Percentiles rank a stretch among this genome's conserved stretches.
phyloP scores from a whole-genome alignment of 1,140 invertebrate species.

The Carposina sasakii region DNA sequence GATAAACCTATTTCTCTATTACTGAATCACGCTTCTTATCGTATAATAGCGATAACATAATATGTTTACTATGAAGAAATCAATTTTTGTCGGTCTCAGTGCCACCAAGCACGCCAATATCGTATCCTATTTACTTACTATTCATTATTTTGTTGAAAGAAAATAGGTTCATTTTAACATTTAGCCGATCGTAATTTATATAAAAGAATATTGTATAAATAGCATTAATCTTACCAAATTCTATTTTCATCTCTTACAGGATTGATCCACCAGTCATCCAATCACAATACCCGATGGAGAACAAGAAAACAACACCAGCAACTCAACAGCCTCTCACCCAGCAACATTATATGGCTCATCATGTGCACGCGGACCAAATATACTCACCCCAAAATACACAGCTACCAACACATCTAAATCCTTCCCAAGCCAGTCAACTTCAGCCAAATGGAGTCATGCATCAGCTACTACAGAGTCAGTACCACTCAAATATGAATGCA shows the following conservation, averaged over 20 bases:
- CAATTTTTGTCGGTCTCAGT: too few species aligned
- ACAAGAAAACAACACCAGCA: slow-evolving; percentile 75
- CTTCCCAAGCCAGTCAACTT: slow-evolving; percentile 68
- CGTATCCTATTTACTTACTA: too few species aligned
- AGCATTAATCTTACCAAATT: too few species aligned
- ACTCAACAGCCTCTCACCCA: slow-evolving; percentile 67
- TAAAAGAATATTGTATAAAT: too few species aligned
- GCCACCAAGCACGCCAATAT: too few species aligned
- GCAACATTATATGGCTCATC: slow-evolving; percentile 63
- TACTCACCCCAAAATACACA: slow-evolving; percentile 58
- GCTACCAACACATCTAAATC: slow-evolving; percentile 52
- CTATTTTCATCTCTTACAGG: slow-evolving; percentile 73
- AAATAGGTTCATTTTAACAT: too few species aligned
- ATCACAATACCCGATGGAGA: slow-evolving; percentile 77
- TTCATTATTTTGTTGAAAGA: too few species aligned
- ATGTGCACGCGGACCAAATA: slow-evolving; percentile 66
- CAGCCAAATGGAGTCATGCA: slow-evolving; percentile 66
- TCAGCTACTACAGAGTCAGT: slow-evolving; percentile 60
- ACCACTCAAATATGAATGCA: slow-evolving; percentile 64
- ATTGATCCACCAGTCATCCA: slow-evolving; percentile 78
- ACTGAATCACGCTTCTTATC: too few species aligned
- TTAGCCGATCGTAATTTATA: too few species aligned
- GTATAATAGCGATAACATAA: too few species aligned
- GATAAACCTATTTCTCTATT: too few species aligned
- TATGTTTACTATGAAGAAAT: too few species aligned